Evolutionary conservation across 2,888 invertebrate genomes (phyloP), one percentile per base, ranked within the genome.

Genomic region (Torymus texanus): DNA sequence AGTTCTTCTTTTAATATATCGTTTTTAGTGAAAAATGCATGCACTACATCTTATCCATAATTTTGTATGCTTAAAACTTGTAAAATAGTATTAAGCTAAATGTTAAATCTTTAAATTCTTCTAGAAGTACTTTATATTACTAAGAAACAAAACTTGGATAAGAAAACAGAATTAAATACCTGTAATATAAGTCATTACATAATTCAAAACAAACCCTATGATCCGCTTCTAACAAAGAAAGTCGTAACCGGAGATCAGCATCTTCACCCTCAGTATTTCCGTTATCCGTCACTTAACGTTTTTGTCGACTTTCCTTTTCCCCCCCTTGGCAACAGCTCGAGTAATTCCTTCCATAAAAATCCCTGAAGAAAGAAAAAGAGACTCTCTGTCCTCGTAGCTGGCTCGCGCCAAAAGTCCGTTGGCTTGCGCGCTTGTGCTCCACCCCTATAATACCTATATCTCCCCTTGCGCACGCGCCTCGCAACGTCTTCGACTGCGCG

Each of bases 331-430:
- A 41, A 21, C 21, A 21, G 21, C 21, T 21, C 21, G 21, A 21
- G 21, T 21, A 21, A 41, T 41, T 8, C 41, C 41, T 41, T 41
- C 41, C 8, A 41, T 41, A 41, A 41, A 41, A 41, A 41, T 2
- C 11, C n/a, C 21, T 50, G 8, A 73, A 66, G 55, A 41, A 24
- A n/a, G 16, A 18, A 65, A n/a, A 65, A 10, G 11, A 16, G 21
- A 21, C 55, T 8, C 41, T 41, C 21, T 21, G 5, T 53, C 14
- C 51, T 21, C 24, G 66, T 75, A 78, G 78, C 41, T 41, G 41
- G 41, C 41, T 41, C 82, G 80, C 81, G 82, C 82, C 75, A 80
- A 78, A 84, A 86, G 85, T 84, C 85, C 85, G 85, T 86, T 86
- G 83, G 71, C 41, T 41, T 8, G 41, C 8, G 41, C 41, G 41